Percentiles rank a stretch among this genome's conserved stretches.
Conservation (phyloP, 2,888 invertebrate species). For the Amphiduros pacificus region DNA sequence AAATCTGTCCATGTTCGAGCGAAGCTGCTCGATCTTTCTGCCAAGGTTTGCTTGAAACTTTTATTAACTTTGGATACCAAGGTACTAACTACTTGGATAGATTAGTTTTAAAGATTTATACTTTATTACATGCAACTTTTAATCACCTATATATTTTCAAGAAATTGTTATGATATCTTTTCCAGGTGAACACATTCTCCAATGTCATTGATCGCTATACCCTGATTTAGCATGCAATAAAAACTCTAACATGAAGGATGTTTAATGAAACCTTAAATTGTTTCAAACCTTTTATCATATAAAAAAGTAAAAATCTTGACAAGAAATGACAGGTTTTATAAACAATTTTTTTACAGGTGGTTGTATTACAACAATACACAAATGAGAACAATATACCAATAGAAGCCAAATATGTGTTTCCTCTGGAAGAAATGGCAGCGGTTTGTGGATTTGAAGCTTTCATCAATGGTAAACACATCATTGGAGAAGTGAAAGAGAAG, state of each 20-base stretch:
- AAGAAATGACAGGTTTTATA: too few relatives aligned
- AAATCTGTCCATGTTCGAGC: slow-evolving; percentile 48
- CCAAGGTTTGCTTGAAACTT: slow-evolving; percentile 37
- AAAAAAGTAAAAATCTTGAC: too few relatives aligned
- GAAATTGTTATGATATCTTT: too few relatives aligned
- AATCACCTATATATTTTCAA: not conserved
- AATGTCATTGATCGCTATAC: too few relatives aligned
- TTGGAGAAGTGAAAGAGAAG: slow-evolving; percentile 59
- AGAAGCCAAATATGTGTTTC: slow-evolving; percentile 60
- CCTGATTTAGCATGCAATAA: not conserved
- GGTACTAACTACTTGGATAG: too few relatives aligned
- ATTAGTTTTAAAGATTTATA: not conserved
- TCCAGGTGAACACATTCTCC: too few relatives aligned
- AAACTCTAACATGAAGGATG: too few relatives aligned
- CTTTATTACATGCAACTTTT: not conserved
- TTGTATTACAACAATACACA: slow-evolving; percentile 50
- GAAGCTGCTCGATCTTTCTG: slow-evolving; percentile 49
- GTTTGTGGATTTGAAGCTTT: slow-evolving; percentile 60
- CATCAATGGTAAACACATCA: slow-evolving; percentile 57
- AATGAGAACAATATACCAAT: slow-evolving; percentile 43
- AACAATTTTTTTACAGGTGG: too few relatives aligned
- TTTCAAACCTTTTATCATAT: too few relatives aligned
- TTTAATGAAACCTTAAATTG: too few relatives aligned
- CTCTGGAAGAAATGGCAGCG: slow-evolving; percentile 56
- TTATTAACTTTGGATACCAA: not conserved